Evolutionary conservation across 2,797 vertebrate species (phyloP).

Genomic region (Phrynocephalus guinanensis): DNA sequence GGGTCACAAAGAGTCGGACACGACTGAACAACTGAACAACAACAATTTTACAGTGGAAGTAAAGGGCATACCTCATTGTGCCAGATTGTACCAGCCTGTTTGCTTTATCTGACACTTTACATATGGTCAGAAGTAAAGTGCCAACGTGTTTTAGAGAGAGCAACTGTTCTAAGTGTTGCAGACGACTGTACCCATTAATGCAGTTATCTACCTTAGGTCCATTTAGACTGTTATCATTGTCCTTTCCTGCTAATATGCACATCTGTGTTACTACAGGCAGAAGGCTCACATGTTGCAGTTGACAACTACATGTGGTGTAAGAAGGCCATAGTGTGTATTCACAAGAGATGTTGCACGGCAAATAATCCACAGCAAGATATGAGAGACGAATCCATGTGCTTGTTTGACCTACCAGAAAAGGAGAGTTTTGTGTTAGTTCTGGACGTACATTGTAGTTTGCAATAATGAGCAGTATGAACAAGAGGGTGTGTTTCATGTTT

Average conservation of each 20-base stretch:
- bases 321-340: background rate
- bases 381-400: background rate
- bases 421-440: background rate
- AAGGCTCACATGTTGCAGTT: background rate
- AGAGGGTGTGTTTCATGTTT: background rate
- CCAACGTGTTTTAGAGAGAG: background rate
- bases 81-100: background rate
- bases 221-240: background rate
- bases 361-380: background rate
- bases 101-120: background rate
- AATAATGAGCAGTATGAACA: background rate
- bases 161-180: slow-evolving; percentile 1
- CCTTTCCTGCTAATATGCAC: background rate
- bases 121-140: background rate
- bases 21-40: too few relatives aligned
- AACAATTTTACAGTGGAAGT: background rate
- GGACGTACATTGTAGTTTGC: background rate
- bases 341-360: background rate
- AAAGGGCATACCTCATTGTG: background rate
- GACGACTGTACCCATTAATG: background rate
- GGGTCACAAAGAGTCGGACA: too few relatives aligned
- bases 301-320: background rate
- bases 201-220: background rate
- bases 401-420: background rate
- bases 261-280: background rate